Evolutionary conservation across 2,797 vertebrate genomes (phyloP), one percentile per base, ranked within the genome.

Genomic region (Balearica regulorum): DNA sequence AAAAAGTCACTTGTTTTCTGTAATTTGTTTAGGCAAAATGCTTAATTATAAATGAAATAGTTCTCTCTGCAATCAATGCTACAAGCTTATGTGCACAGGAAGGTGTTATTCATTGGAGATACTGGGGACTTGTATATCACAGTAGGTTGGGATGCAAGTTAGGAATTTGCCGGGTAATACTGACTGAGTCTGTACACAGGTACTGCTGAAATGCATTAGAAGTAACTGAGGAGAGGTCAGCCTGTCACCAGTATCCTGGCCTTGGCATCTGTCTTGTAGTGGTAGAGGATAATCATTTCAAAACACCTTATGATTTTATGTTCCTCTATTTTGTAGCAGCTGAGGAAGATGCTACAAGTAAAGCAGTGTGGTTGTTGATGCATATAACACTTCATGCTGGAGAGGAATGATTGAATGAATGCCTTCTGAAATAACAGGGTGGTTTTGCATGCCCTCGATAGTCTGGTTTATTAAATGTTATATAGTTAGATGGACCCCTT

Each of bases 401-500:
- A 61, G 69, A 58, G 16, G 33, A 61, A 61, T 19, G 19, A 43
- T 0, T 39, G 49, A 79, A 41, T 29, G 18, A 55, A 61, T 44
- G 21, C 0, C 1, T 69, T 86, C 44, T 80, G 24, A 39, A 39
- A 39, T 78, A 68, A 66, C 1, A 44, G 10, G 4, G 6, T 51
- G 16, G 8, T 0, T 66, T 83, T 94, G 39, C 51, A 80, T 94
- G 73, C 73, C 80, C 60, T 72, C 88, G 81, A 85, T 72, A 87
- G 62, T 64, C 77, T 80, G 70, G 60, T 73, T 88, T 94, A 94
- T 51, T 81, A 91, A 86, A 89, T 71, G 62, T 87, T 95, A 58
- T 41, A n/a, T 49, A 83, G 73, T 90, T 91, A 95, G 35, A 13
- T 46, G 35, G 84, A 96, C 35, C 39, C 83, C 71, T 97, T 91